Evolutionary conservation across 2,888 invertebrate species (phyloP).

Genomic region (Sipha maydis): DNA sequence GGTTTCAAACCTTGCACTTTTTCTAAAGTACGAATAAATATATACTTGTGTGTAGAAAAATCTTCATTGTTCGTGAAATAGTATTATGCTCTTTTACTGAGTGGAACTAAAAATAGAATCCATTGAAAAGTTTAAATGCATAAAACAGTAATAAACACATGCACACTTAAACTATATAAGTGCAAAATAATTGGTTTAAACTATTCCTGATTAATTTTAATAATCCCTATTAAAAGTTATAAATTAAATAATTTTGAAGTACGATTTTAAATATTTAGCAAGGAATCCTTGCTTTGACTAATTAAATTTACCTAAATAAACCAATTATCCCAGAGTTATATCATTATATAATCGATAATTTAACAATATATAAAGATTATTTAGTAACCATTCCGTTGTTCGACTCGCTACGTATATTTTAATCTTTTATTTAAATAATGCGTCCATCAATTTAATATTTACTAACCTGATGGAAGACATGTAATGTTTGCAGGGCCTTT

Average conservation of each 20-base stretch:
- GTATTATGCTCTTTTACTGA: no score
- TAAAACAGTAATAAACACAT: no score
- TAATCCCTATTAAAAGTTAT: neutral
- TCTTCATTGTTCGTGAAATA: no score
- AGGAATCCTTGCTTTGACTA: neutral
- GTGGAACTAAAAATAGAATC: no score
- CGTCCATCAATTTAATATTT: neutral
- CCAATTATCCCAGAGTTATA: neutral
- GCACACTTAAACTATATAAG: neutral
- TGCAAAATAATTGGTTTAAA: neutral
- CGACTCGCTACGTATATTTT: no score
- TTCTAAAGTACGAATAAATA: no score
- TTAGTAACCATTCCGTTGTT: no score
- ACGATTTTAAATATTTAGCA: neutral
- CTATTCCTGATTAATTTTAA: neutral
- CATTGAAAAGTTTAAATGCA: no score
- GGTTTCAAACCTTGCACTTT: no score
- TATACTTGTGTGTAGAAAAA: no score
- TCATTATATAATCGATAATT: neutral
- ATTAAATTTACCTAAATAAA: neutral
- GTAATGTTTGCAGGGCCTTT: slow-evolving; percentile 82
- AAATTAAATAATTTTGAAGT: neutral
- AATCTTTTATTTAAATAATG: no score
- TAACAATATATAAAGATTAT: no score
- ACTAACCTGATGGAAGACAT: slow-evolving; percentile 81